Conservation (phyloP, 1,140 invertebrate species). For the Megalopta genalis region DNA sequence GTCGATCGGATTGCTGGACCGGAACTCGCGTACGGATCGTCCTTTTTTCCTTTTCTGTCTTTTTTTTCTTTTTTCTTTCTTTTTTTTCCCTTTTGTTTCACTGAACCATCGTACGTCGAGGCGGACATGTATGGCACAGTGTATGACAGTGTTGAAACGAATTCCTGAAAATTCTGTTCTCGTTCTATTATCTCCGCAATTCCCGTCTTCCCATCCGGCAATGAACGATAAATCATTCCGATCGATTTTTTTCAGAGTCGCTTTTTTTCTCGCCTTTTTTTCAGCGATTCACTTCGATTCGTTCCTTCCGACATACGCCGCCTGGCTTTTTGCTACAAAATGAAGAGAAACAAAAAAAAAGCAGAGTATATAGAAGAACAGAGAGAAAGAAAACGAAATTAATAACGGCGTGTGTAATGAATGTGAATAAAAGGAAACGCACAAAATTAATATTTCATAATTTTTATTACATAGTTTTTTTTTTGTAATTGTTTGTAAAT, state of each 20-base stretch:
- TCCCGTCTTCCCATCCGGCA: not conserved
- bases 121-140: conserved; percentile 53
- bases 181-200: not conserved
- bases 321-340: not conserved
- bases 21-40: not conserved
- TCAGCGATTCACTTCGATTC: not conserved
- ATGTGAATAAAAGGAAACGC: conserved; percentile 32
- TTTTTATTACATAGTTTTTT: conserved; percentile 49
- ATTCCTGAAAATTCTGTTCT: not conserved
- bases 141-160: conserved; percentile 19
- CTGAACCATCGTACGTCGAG: conserved; percentile 35
- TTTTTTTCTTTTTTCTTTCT: too few species aligned
- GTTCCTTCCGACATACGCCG: not conserved
- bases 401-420: not conserved
- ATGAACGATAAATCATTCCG: not conserved
- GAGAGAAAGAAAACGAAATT: too few species aligned
- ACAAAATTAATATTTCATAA: conserved; percentile 44
- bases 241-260: not conserved
- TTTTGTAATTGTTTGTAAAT: conserved; percentile 35
- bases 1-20: not conserved
- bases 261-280: not conserved
- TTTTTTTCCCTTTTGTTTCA: conserved; percentile 25
- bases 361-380: too few species aligned
- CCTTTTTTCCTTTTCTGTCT: not conserved
- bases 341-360: not conserved